These are phyloP conservation scores for Palloptera scutellata DNA, from an alignment of 2,888 invertebrate genomes.

Conservation along the genomic window DNA sequence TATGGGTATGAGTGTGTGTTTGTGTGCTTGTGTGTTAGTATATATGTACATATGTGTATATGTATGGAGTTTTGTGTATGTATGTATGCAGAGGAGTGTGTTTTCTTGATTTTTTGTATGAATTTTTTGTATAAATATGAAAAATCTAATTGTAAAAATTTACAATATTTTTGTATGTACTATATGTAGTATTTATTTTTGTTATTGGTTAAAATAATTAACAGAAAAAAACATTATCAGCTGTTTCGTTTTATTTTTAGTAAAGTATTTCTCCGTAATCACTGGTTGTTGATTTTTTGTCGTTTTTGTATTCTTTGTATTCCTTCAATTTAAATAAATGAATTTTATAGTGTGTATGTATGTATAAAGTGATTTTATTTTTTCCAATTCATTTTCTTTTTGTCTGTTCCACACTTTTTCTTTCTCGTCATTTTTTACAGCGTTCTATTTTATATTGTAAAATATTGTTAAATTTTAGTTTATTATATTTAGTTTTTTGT, in stretches of 20 bases:
- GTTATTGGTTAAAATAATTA: no score
- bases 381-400: no score
- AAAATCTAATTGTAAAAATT: no score
- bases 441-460: no score
- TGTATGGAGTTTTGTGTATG: slow-evolving; percentile 9
- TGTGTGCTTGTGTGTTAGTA: slow-evolving; percentile 21
- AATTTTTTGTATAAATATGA: slow-evolving; percentile 23
- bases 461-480: no score
- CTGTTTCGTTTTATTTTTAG: slow-evolving; percentile 9
- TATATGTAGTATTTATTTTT: no score
- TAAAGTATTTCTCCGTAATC: slow-evolving; percentile 39
- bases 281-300: slow-evolving; percentile 22
- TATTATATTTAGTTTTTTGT: no score
- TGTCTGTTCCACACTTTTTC: no score
- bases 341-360: not conserved
- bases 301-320: slow-evolving; percentile 1
- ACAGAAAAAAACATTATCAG: no score
- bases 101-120: slow-evolving; percentile 14
- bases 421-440: no score
- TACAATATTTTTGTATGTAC: no score
- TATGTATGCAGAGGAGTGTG: not conserved
- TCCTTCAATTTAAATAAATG: not conserved
- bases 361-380: no score
- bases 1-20: slow-evolving; percentile 9
- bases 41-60: slow-evolving; percentile 15